A percentile compares a stretch with the other conserved stretches of the same genome.
These are phyloP conservation scores for Polylopha cassiicola DNA, from an alignment of 2,888 invertebrate species.

Conservation along the genomic window DNA sequence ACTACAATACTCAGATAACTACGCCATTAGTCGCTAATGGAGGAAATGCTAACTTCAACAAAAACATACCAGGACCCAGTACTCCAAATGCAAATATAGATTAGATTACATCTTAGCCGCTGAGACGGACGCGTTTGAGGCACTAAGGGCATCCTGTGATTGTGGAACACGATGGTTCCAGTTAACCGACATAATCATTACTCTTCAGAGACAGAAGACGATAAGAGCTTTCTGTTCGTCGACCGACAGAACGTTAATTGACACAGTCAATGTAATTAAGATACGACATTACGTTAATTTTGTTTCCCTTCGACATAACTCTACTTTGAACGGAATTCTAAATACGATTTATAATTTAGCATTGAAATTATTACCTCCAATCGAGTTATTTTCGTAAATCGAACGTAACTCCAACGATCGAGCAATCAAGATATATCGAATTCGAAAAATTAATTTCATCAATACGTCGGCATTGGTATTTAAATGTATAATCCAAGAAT, in stretches of 20 bases:
- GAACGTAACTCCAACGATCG: conserved; percentile 6
- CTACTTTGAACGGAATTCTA: neutral
- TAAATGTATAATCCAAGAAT: conserved; percentile 21
- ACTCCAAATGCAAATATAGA: conserved; percentile 19
- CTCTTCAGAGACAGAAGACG: conserved; percentile 8
- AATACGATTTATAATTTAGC: neutral
- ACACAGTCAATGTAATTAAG: neutral
- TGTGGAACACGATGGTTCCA: conserved; percentile 7
- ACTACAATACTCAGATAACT: conserved; percentile 10
- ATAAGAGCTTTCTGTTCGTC: too few species aligned
- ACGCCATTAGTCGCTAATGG: conserved; percentile 13
- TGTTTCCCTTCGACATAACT: neutral
- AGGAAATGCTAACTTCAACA: conserved; percentile 19
- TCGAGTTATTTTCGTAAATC: conserved; percentile 4
- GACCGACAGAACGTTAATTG: too few species aligned
- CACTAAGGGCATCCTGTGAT: conserved; percentile 13
- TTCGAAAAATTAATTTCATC: conserved; percentile 17
- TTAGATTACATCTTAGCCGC: conserved; percentile 19
- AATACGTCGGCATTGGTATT: conserved; percentile 17
- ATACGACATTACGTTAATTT: neutral
- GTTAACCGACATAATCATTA: conserved; percentile 7
- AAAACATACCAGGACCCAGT: conserved; percentile 16
- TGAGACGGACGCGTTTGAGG: conserved; percentile 9
- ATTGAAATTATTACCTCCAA: conserved; percentile 1
- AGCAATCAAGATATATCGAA: conserved; percentile 4